Base-by-base conservation (phyloP, 2,797 vertebrate genomes). In the Alcedo atthis region DNA sequence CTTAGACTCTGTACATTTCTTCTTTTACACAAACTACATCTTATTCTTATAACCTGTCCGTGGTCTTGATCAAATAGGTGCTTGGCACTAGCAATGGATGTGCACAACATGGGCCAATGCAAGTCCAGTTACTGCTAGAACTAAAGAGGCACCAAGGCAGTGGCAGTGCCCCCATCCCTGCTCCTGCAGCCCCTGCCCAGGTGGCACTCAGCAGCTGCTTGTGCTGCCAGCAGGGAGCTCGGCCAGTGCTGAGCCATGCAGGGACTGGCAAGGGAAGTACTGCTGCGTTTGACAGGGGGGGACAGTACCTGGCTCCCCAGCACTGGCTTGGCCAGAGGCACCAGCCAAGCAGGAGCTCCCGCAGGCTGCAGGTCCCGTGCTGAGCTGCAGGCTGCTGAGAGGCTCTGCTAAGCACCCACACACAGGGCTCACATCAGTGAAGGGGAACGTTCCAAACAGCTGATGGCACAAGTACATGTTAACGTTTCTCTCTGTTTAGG, bases 401-500 rank as follows among this genome's bases (percentile, higher is more conserved):
- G 63, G 51, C 62, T 94, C 81, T 3, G 3, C 43, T 8, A n/a
- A 63, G 55, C 0, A 3, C 13, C 74, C 48, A 6, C 1, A 51
- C 48, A 59, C 63, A 82, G 70, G 20, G 51, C 64, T 76, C 74
- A 75, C 43, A 14, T 59, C 85, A 79, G 8, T 24, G 67, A 45
- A 93, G 54, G 30, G 69, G 76, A 92, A 92, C 45, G 85, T 92
- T 92, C 78, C 80, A 73, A 91, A 95, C 77, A 96, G 93, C 74
- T 95, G 80, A 88, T 84, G 48, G 89, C 79, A 95, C 69, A 96
- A 95, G 71, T 69, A 81, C 78, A 84, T 25, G 73, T 95, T 96
- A 97, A 97, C 86, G 90, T 87, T 83, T 93, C 76, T 74, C 83
- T 93, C 88, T 87, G 69, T 94, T 96, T 92, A 95, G 93, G 75